phyloP scores from a whole-genome alignment of 2,888 invertebrate species.

The Pandemis heparana region DNA sequence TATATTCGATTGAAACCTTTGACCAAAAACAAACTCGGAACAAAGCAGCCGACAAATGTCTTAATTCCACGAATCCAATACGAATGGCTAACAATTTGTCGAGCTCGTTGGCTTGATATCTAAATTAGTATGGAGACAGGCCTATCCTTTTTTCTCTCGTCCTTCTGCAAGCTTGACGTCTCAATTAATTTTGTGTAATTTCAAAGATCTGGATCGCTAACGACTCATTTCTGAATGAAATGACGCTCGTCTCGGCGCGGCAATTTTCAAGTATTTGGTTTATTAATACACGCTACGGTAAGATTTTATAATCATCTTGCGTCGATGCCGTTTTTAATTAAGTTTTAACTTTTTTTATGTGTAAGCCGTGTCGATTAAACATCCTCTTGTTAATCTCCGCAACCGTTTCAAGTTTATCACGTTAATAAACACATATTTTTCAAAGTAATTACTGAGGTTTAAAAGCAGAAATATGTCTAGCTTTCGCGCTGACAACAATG shows the following conservation, averaged over 20 bases:
- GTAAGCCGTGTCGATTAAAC: constrained; percentile 27
- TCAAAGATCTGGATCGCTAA: constrained; percentile 75
- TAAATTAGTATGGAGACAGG: constrained; percentile 82
- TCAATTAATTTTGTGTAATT: constrained; percentile 81
- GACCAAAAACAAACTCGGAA: constrained; percentile 53
- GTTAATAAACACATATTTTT: neutral
- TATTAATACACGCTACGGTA: constrained; percentile 37
- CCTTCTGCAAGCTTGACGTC: constrained; percentile 71
- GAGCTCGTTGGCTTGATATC: constrained; percentile 79
- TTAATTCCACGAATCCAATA: constrained; percentile 74
- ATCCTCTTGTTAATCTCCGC: constrained; percentile 35
- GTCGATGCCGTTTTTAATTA: constrained; percentile 36
- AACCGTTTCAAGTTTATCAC: constrained; percentile 18
- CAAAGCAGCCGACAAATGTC: constrained; percentile 57
- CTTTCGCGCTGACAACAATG: constrained; percentile 18
- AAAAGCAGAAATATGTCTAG: neutral
- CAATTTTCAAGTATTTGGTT: constrained; percentile 43
- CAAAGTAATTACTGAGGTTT: neutral
- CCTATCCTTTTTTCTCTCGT: constrained; percentile 64
- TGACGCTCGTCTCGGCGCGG: constrained; percentile 45
- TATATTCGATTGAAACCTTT: constrained; percentile 56
- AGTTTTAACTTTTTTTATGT: constrained; percentile 29
- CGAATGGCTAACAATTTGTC: constrained; percentile 79
- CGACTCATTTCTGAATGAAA: constrained; percentile 64
- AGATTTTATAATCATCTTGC: constrained; percentile 37